Evolutionary conservation across 2,888 invertebrate genomes (phyloP).

Genomic region (Glyphotaelius pellucidus): DNA sequence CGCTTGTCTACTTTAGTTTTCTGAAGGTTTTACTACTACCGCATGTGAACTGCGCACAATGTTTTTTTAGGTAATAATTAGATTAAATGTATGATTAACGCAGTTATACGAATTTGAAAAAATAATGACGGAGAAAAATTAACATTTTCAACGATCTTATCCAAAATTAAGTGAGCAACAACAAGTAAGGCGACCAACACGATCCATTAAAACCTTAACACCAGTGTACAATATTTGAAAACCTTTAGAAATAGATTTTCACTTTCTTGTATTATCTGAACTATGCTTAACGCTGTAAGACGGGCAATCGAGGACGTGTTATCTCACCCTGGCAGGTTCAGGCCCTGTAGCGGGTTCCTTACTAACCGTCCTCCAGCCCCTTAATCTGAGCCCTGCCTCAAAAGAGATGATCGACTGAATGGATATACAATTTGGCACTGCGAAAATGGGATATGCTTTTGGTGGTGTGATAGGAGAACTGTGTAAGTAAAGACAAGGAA

Average conservation of each 20-base stretch:
- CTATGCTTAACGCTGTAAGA: constrained; percentile 14
- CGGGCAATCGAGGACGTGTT: constrained; percentile 44
- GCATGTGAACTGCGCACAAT: too few relatives aligned
- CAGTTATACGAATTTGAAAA: too few relatives aligned
- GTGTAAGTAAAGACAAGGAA: not conserved
- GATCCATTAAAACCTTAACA: not conserved
- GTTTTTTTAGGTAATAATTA: too few relatives aligned
- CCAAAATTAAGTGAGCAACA: not conserved
- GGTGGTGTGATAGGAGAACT: not conserved
- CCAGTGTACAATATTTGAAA: not conserved
- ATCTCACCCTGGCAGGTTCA: constrained; percentile 38
- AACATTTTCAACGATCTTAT: not conserved
- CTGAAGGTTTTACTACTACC: too few relatives aligned
- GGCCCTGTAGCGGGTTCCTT: not conserved
- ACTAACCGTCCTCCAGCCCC: not conserved
- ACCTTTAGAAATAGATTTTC: not conserved
- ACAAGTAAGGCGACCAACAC: not conserved
- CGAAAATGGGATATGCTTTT: not conserved
- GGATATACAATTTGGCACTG: not conserved
- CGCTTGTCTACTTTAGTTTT: too few relatives aligned
- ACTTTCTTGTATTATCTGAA: constrained; percentile 22
- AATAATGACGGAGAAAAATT: too few relatives aligned
- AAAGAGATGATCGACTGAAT: not conserved
- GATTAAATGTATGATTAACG: too few relatives aligned
- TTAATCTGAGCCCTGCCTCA: not conserved